Evolutionary conservation across 30 jellyfish, hydroid and myxozoan genomes (phyloP).

Genomic region (Hydractinia echinata): DNA sequence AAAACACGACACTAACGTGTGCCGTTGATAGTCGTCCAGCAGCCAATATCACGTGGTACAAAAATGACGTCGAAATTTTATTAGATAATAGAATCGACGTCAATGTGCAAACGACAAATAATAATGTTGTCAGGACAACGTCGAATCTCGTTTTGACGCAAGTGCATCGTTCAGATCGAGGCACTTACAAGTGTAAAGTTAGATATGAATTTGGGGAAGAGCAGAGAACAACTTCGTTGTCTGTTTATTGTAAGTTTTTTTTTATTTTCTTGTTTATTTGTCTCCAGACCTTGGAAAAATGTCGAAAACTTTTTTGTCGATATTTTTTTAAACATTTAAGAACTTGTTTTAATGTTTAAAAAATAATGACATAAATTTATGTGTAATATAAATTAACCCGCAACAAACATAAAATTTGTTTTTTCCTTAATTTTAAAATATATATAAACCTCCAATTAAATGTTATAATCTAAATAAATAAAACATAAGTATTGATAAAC

Average conservation of each 20-base stretch:
- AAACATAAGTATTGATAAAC: no score
- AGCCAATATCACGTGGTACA: constrained; percentile 17
- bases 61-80: not conserved
- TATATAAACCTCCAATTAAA: no score
- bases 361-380: no score
- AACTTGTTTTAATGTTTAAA: no score
- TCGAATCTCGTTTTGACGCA: not conserved
- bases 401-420: no score
- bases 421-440: no score
- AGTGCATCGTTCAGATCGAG: not conserved
- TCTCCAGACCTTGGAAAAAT: no score
- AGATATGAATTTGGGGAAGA: not conserved
- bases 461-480: no score
- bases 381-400: no score
- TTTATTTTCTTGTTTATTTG: not conserved
- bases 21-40: constrained; percentile 17
- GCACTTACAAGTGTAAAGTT: not conserved
- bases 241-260: constrained; percentile 11
- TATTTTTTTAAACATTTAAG: no score
- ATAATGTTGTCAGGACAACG: not conserved
- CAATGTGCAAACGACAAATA: not conserved
- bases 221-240: not conserved
- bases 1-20: not conserved
- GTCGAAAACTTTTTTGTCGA: no score
- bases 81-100: not conserved